Evolutionary conservation across 2,888 invertebrate species (phyloP).

Genomic region (Pseudococcus viburni): DNA sequence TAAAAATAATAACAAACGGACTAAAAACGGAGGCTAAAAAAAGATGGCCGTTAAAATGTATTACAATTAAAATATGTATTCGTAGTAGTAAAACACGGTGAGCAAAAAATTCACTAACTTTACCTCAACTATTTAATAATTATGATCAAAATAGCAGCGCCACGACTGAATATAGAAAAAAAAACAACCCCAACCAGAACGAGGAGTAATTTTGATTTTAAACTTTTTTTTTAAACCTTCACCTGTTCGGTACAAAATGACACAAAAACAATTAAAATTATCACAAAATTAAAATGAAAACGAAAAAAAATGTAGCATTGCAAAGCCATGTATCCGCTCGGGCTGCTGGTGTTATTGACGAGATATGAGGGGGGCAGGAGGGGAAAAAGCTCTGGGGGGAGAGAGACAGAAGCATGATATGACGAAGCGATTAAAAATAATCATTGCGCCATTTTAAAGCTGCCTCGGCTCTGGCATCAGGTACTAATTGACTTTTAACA

Average conservation of each 20-base stretch:
- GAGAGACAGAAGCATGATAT: not conserved
- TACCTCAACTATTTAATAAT: slow-evolving; percentile 1
- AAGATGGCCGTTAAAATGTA: slow-evolving; percentile 44
- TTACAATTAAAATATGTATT: slow-evolving; percentile 10
- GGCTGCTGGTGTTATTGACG: slow-evolving; percentile 17
- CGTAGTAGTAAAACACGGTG: slow-evolving; percentile 8
- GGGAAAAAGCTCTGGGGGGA: not conserved
- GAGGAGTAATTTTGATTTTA: not conserved
- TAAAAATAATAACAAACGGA: slow-evolving; percentile 58
- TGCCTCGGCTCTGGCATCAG: slow-evolving; percentile 85
- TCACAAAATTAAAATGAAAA: slow-evolving; percentile 34
- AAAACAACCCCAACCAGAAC: slow-evolving; percentile 15
- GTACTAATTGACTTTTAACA: slow-evolving; percentile 90
- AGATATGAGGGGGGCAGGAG: not conserved
- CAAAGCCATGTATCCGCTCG: slow-evolving; percentile 29
- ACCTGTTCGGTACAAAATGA: not conserved
- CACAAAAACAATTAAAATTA: slow-evolving; percentile 41
- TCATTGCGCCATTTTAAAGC: slow-evolving; percentile 83
- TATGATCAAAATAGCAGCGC: not conserved
- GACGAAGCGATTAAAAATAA: slow-evolving; percentile 19
- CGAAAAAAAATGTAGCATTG: slow-evolving; percentile 27
- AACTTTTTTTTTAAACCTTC: not conserved
- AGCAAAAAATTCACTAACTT: slow-evolving; percentile 54
- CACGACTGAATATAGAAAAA: not conserved
- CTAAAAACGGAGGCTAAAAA: slow-evolving; percentile 59